Percentiles rank a stretch among this genome's conserved stretches.
Conservation (phyloP, 1,140 invertebrate genomes). For the Phocides pigmalion region DNA sequence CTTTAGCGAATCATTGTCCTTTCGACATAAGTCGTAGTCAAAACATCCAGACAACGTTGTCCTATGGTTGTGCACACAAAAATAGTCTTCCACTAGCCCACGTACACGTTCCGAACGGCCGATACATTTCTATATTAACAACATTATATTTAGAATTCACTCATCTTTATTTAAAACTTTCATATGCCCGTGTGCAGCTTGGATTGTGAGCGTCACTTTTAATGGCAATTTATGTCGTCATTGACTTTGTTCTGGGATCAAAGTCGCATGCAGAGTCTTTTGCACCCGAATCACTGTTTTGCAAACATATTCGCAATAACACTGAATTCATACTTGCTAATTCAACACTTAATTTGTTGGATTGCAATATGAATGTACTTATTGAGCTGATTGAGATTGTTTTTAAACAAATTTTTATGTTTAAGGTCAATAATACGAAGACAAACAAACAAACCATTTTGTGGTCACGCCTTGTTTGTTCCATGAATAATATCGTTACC, state of each 20-base stretch:
- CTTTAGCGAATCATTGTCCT: background rate
- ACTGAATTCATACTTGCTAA: background rate
- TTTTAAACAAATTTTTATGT: too few species aligned
- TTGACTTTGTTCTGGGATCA: background rate
- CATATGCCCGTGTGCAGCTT: constrained; percentile 48
- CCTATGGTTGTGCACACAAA: constrained; percentile 20
- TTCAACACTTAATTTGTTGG: background rate
- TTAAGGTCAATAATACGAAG: too few species aligned
- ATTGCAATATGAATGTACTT: background rate
- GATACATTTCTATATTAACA: constrained; percentile 52
- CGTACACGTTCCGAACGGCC: constrained; percentile 40
- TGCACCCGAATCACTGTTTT: background rate
- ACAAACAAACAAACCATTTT: too few species aligned
- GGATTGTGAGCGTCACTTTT: constrained; percentile 24
- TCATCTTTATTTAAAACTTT: constrained; percentile 55
- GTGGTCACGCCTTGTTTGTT: too few species aligned
- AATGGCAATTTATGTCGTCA: constrained; percentile 23
- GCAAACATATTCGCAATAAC: background rate
- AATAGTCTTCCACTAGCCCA: constrained; percentile 40
- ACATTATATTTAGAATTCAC: constrained; percentile 55
- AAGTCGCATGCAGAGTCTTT: background rate
- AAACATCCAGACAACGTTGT: background rate
- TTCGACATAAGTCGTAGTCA: background rate
- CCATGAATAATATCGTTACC: too few species aligned
- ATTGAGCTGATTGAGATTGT: background rate